phyloP scores from a whole-genome alignment of 1,140 invertebrate genomes.

The Stegodyphus mimosarum region DNA sequence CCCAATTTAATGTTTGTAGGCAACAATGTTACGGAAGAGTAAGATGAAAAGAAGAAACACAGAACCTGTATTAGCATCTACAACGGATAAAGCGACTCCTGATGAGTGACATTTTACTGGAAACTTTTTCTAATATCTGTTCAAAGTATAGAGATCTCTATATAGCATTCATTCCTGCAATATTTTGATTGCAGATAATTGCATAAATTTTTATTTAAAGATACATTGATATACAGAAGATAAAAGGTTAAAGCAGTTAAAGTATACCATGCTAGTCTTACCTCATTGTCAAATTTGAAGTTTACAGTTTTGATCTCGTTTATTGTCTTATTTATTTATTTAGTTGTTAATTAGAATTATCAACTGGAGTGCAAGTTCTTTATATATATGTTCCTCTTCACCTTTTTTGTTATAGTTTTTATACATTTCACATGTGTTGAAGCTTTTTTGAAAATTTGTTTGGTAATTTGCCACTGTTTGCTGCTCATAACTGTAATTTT shows the following conservation, averaged over 20 bases:
- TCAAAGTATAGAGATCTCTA: constrained; percentile 49
- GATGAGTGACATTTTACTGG: constrained; percentile 37
- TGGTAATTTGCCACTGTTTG: constrained; percentile 37
- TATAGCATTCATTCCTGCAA: constrained; percentile 41
- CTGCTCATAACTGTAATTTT: constrained; percentile 29
- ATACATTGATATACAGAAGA: constrained; percentile 21
- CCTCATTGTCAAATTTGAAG: constrained; percentile 39
- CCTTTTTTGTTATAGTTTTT: constrained; percentile 27
- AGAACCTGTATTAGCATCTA: constrained; percentile 66
- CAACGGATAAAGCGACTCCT: constrained; percentile 37
- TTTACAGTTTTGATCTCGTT: background rate
- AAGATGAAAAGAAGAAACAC: constrained; percentile 72
- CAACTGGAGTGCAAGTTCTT: background rate
- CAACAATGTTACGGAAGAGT: constrained; percentile 72
- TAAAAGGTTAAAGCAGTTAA: constrained; percentile 14
- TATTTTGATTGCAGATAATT: constrained; percentile 28
- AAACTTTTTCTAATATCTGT: constrained; percentile 36
- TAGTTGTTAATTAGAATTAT: constrained; percentile 4
- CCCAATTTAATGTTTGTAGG: constrained; percentile 47
- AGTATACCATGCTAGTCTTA: constrained; percentile 41
- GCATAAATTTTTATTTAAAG: constrained; percentile 34
- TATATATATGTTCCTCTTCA: constrained; percentile 17
- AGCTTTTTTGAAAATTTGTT: constrained; percentile 36
- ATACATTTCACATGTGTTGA: constrained; percentile 23
- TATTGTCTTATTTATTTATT: constrained; percentile 4